These are phyloP conservation scores for Neomorphus geoffroyi DNA, from an alignment of 2,797 vertebrate genomes.

Conservation along the genomic window DNA sequence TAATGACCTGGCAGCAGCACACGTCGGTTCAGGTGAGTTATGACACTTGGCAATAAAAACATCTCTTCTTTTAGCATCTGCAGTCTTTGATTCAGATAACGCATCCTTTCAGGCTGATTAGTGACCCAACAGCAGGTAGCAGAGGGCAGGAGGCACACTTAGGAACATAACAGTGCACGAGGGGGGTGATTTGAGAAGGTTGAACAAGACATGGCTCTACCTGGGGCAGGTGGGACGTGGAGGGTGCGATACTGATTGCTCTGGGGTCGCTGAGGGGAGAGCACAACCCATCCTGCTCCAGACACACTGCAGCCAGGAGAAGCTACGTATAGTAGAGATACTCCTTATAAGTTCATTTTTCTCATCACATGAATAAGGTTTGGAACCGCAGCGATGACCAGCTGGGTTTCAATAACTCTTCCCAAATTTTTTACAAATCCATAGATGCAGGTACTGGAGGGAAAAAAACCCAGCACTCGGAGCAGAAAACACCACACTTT, in stretches of 20 bases:
- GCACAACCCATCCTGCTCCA: not conserved
- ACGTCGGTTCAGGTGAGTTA: not conserved
- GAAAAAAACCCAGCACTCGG: not conserved
- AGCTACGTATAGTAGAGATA: not conserved
- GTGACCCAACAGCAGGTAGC: not conserved
- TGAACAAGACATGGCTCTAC: rapidly evolving
- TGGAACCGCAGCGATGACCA: not conserved
- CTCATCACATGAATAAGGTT: not conserved
- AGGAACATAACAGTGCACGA: rapidly evolving
- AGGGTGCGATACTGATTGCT: not conserved
- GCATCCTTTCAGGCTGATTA: not conserved
- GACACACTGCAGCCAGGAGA: not conserved
- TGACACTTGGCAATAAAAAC: not conserved
- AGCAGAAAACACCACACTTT: not conserved
- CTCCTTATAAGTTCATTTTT: not conserved
- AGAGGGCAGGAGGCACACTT: not conserved
- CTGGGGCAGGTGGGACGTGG: not conserved
- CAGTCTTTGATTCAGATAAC: rapidly evolving
- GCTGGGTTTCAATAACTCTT: slow-evolving; percentile 7
- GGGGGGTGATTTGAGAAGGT: not conserved
- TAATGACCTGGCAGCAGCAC: not conserved
- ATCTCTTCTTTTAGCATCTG: not conserved
- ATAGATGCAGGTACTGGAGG: not conserved
- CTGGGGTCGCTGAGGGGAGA: not conserved
- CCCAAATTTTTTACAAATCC: not conserved